Evolutionary conservation across 1,140 invertebrate genomes (phyloP), one percentile per base, ranked within the genome.

Genomic region (Ridgeia piscesae): DNA sequence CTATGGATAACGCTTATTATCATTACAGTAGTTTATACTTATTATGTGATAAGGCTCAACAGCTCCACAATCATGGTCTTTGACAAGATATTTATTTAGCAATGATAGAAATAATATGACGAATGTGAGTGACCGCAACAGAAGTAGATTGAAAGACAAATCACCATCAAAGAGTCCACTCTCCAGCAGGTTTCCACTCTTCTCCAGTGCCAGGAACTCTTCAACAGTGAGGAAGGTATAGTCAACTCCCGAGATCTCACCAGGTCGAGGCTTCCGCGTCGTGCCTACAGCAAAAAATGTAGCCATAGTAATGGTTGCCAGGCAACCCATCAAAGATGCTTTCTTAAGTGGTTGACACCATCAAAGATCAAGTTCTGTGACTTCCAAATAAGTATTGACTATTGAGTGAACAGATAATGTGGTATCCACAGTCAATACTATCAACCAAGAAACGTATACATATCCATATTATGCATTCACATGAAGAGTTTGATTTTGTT

Each of bases 141-240:
- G 58, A 17, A 77, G 58, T 21, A 89, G 89, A 34, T 6, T 2
- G 9, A n/a, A 33, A 42, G 27, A 35, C 31, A 42, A 94, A 94
- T 94, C 94, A 97, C 97, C 97, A 95, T 97, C 97, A 96, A 96
- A 97, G 89, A 97, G 96, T 34, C 97, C 97, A 95, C 97, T 97
- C 95, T 97, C 97, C 88, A 97, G 94, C n/a, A 97, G 95, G 94
- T 96, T 96, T 33, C 97, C 97, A 94, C 95, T 96, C 93, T 96
- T 96, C 94, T 97, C 97, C 89, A 97, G 95, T 48, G 96, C 96
- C 92, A 96, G 95, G 95, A 97, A 97, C 93, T 97, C 97, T 93
- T 97, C 97, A 50, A 95, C 93, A 33, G 95, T 96, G 21, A 97
- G 95, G 95, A 97, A 97, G 34, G 96, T 97, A 94, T 97, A 97